These are phyloP conservation scores for Metopolophium dirhodum DNA, from an alignment of 1,140 invertebrate genomes.

Conservation along the genomic window DNA sequence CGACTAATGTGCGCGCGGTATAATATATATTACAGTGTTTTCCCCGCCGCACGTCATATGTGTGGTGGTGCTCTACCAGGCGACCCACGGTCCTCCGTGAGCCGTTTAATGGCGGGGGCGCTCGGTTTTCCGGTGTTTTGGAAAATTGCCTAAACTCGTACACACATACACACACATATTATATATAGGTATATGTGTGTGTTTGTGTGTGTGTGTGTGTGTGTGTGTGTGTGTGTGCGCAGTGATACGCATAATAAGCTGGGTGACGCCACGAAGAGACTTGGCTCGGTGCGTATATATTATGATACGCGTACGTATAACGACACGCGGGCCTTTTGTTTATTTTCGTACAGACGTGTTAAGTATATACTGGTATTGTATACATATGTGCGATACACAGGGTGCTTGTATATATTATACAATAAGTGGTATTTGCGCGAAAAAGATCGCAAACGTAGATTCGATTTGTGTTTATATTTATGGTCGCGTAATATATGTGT, in stretches of 20 bases:
- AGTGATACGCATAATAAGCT: not conserved
- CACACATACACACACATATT: not conserved
- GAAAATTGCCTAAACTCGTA: slow-evolving; percentile 37
- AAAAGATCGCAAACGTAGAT: not conserved
- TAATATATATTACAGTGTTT: not conserved
- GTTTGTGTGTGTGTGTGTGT: no score
- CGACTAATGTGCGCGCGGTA: not conserved
- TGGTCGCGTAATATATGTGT: not conserved
- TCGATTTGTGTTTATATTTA: not conserved
- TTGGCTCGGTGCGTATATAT: not conserved
- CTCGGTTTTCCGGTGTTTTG: slow-evolving; percentile 19
- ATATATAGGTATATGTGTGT: no score
- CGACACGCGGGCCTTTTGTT: not conserved
- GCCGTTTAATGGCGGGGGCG: not conserved
- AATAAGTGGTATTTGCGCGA: not conserved
- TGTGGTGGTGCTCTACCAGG: not conserved
- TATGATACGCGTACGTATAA: not conserved
- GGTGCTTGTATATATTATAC: not conserved
- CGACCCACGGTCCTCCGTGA: not conserved
- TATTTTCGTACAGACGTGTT: not conserved
- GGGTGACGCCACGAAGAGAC: not conserved
- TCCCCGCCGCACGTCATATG: not conserved
- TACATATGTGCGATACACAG: not conserved
- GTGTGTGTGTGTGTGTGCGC: no score
- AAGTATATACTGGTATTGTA: not conserved